A percentile compares a stretch with the other conserved stretches of the same genome.
Conservation (phyloP, 2,888 invertebrate species). For the Chrysolina oricalcia region DNA sequence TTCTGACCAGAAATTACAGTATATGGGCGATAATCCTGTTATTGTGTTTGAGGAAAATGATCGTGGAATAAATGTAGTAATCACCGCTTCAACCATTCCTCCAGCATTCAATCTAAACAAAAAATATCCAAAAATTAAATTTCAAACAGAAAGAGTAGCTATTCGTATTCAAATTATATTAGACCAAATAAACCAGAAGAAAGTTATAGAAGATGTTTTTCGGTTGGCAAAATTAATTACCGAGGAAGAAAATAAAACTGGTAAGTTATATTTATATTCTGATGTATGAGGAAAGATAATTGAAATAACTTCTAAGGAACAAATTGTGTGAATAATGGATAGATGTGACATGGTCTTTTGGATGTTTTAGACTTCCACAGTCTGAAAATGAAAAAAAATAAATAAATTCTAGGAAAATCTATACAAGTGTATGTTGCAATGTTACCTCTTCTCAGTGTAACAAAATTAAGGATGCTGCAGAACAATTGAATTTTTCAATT, state of each 20-base stretch:
- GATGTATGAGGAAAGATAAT: neutral
- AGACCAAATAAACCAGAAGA: constrained; percentile 75
- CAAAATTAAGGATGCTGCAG: too few species aligned
- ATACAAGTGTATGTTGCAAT: too few species aligned
- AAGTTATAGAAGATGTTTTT: constrained; percentile 75
- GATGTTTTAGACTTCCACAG: too few species aligned
- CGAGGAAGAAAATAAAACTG: constrained; percentile 66
- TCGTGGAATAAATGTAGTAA: constrained; percentile 66
- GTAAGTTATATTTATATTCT: constrained; percentile 37
- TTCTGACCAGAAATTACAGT: constrained; percentile 27
- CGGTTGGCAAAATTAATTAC: constrained; percentile 74
- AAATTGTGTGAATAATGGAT: too few species aligned
- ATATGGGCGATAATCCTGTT: constrained; percentile 62
- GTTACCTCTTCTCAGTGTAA: too few species aligned
- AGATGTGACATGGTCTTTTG: too few species aligned
- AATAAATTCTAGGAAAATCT: too few species aligned
- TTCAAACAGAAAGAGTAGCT: constrained; percentile 70
- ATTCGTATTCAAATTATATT: constrained; percentile 78
- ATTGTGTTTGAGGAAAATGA: constrained; percentile 57
- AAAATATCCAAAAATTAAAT: constrained; percentile 34
- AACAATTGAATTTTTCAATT: too few species aligned
- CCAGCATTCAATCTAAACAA: constrained; percentile 24
- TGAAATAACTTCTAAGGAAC: too few species aligned
- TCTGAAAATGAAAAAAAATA: too few species aligned
- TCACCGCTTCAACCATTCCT: constrained; percentile 65